A percentile compares a stretch with the other conserved stretches of the same genome.
phyloP scores from a whole-genome alignment of 1,140 invertebrate genomes.

The Chionoecetes opilio region DNA sequence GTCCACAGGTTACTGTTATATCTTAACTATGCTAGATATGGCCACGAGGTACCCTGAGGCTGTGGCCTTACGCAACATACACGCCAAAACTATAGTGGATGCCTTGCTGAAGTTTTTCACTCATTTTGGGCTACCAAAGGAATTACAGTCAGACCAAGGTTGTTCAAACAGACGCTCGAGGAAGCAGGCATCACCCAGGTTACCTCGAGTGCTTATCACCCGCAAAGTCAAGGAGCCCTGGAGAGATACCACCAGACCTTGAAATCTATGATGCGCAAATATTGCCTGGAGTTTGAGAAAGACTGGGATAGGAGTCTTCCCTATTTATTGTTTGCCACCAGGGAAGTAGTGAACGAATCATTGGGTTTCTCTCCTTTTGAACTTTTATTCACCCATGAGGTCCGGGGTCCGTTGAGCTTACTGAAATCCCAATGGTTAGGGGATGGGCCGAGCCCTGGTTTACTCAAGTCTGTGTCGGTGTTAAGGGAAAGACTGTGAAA shows the following conservation, averaged over 20 bases:
- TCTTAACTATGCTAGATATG: not conserved
- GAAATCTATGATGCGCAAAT: slow-evolving; percentile 30
- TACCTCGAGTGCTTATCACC: slow-evolving; percentile 16
- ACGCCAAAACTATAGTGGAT: not conserved
- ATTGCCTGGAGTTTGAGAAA: no score
- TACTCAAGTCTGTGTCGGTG: no score
- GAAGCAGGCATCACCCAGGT: not conserved
- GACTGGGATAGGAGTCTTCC: not conserved
- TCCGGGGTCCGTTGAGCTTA: not conserved
- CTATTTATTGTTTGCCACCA: no score
- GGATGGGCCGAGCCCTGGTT: no score
- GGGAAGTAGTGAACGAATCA: not conserved
- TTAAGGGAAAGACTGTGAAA: not conserved
- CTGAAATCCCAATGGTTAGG: not conserved
- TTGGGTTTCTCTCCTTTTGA: not conserved
- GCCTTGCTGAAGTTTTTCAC: not conserved
- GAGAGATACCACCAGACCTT: slow-evolving; percentile 50
- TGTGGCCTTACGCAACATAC: not conserved
- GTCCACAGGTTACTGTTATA: not conserved
- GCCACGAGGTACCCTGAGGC: slow-evolving; percentile 52
- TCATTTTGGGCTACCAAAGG: not conserved
- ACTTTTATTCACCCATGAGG: not conserved
- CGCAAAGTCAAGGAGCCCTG: not conserved
- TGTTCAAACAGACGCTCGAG: not conserved
- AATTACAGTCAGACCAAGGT: slow-evolving; percentile 4